Conservation (phyloP, 2,888 invertebrate genomes). For the Auanema freiburgensis region DNA sequence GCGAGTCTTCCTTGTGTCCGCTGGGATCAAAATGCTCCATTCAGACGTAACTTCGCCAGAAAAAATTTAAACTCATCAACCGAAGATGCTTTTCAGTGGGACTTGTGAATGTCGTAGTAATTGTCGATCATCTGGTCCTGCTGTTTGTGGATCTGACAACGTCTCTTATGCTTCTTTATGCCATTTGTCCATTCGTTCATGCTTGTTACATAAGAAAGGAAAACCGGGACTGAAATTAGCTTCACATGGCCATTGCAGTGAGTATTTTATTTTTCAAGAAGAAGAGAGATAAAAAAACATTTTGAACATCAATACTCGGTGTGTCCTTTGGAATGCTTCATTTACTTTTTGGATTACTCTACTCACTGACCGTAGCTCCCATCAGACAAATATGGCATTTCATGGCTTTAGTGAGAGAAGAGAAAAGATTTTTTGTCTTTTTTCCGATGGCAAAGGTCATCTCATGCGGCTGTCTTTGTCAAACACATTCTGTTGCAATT, state of each 20-base stretch:
- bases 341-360: too few relatives aligned
- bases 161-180: conserved; percentile 44
- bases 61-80: background rate
- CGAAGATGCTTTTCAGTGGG: conserved; percentile 22
- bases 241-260: conserved; percentile 40
- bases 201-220: conserved; percentile 33
- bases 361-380: too few relatives aligned
- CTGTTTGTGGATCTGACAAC: conserved; percentile 45
- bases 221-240: conserved; percentile 21
- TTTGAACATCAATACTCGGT: background rate
- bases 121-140: conserved; percentile 25
- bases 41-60: background rate
- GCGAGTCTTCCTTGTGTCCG: conserved; percentile 41
- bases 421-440: too few relatives aligned
- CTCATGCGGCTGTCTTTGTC: too few relatives aligned
- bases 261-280: conserved; percentile 17
- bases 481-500: too few relatives aligned
- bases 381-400: too few relatives aligned
- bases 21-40: conserved; percentile 42
- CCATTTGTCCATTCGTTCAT: conserved; percentile 41
- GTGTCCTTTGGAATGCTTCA: background rate
- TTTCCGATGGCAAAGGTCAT: too few relatives aligned
- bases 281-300: background rate
- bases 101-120: conserved; percentile 41
- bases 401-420: too few relatives aligned